Evolutionary conservation across 2,888 invertebrate genomes (phyloP).

Genomic region (Perdita meconis): DNA sequence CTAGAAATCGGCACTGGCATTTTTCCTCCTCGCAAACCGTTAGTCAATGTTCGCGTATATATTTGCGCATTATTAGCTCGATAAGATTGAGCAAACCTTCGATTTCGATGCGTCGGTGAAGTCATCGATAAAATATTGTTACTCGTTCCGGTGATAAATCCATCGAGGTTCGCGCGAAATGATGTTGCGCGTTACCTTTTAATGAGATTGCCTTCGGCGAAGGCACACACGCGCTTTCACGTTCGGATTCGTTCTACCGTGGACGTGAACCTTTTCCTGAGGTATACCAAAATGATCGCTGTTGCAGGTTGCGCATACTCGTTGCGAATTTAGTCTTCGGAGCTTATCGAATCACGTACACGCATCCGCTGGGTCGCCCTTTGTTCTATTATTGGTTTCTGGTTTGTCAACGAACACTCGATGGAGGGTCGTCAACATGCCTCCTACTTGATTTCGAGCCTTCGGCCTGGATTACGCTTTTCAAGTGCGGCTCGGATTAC

Average conservation of each 20-base stretch:
- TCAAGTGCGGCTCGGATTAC: not conserved
- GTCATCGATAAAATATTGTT: not conserved
- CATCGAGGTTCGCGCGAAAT: not conserved
- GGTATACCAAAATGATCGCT: not conserved
- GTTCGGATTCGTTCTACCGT: not conserved
- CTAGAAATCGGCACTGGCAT: conserved; percentile 12
- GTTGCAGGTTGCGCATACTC: not conserved
- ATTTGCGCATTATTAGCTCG: conserved; percentile 15
- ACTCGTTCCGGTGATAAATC: not conserved
- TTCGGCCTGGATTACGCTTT: conserved; percentile 10
- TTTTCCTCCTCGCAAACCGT: not conserved
- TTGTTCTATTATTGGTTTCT: conserved; percentile 49
- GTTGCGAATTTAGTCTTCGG: conserved; percentile 18
- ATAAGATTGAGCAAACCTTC: not conserved
- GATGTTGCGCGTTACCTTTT: not conserved
- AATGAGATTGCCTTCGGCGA: conserved; percentile 2
- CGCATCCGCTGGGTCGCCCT: conserved; percentile 29
- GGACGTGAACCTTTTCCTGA: not conserved
- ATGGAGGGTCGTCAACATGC: conserved; percentile 34
- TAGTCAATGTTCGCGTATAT: not conserved
- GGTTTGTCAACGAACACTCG: conserved; percentile 42
- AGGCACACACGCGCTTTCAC: not conserved
- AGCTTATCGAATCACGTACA: conserved; percentile 40
- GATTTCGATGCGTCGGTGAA: not conserved
- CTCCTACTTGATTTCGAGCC: conserved; percentile 31